Evolutionary conservation across 2,113 vertebrate genomes (phyloP).

Genomic region (Psophia crepitans): DNA sequence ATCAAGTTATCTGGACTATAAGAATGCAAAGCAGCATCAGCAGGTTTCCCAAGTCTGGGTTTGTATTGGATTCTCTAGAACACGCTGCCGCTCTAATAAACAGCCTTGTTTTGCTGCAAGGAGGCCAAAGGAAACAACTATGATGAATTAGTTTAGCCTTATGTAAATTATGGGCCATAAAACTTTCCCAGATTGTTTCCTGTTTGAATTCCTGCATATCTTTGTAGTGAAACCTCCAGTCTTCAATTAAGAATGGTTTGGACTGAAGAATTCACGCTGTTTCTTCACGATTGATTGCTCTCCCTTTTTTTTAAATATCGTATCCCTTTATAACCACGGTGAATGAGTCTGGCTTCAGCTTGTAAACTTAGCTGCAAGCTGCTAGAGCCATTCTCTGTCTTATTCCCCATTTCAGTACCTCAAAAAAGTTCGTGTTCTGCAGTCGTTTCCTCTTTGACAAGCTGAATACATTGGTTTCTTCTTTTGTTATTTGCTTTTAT

Average conservation of each 20-base stretch:
- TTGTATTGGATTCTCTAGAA: neutral
- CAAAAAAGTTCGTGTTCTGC: neutral
- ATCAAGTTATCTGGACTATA: neutral
- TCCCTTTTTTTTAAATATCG: neutral
- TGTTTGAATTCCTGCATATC: neutral
- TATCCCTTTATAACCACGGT: neutral
- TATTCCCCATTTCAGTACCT: neutral
- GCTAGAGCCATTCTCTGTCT: neutral
- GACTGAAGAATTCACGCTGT: rapidly evolving
- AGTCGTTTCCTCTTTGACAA: neutral
- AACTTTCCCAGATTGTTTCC: neutral
- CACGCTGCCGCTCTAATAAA: neutral
- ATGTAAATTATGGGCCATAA: neutral
- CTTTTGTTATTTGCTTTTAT: neutral
- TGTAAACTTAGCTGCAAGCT: neutral
- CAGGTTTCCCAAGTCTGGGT: neutral
- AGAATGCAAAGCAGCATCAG: slow-evolving; percentile 17
- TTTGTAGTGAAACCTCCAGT: neutral
- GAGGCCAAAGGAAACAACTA: neutral
- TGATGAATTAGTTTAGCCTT: neutral
- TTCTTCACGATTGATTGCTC: neutral
- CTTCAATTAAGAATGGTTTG: neutral
- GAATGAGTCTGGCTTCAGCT: neutral
- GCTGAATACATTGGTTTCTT: neutral
- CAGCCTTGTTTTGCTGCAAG: neutral